phyloP scores from a whole-genome alignment of 2,113 vertebrate species.

The Notothenia rossii region DNA sequence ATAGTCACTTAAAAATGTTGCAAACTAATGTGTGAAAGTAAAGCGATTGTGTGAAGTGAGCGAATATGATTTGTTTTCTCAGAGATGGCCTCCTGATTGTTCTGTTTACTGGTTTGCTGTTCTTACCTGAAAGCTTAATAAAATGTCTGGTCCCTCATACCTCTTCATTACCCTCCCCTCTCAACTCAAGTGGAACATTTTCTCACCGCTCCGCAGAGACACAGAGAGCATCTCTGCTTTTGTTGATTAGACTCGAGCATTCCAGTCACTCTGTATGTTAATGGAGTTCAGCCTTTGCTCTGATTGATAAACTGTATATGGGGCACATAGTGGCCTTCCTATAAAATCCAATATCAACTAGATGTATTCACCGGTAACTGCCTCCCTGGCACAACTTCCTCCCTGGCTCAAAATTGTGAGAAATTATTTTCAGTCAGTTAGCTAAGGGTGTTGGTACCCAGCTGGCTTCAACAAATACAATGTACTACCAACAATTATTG shows the following conservation, averaged over 20 bases:
- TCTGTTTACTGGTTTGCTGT: constrained; percentile 33
- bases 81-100: constrained; percentile 22
- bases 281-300: constrained; percentile 6
- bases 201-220: constrained; percentile 26
- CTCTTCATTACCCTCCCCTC: constrained; percentile 44
- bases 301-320: constrained; percentile 4
- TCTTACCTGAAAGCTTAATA: constrained; percentile 56
- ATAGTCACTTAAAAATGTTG: neutral
- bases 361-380: neutral
- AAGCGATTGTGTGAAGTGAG: constrained; percentile 15
- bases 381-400: constrained; percentile 5
- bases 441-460: constrained; percentile 3
- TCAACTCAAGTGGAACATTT: constrained; percentile 58
- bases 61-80: constrained; percentile 32
- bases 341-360: neutral
- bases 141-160: constrained; percentile 44
- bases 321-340: neutral
- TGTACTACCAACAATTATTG: neutral
- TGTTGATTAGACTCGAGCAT: constrained; percentile 36
- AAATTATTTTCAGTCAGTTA: neutral
- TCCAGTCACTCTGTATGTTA: constrained; percentile 50
- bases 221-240: constrained; percentile 20
- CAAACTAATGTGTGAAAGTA: neutral
- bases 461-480: neutral
- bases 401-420: neutral